phyloP scores from a whole-genome alignment of 2,113 vertebrate species.

The Megaceryle torquata region DNA sequence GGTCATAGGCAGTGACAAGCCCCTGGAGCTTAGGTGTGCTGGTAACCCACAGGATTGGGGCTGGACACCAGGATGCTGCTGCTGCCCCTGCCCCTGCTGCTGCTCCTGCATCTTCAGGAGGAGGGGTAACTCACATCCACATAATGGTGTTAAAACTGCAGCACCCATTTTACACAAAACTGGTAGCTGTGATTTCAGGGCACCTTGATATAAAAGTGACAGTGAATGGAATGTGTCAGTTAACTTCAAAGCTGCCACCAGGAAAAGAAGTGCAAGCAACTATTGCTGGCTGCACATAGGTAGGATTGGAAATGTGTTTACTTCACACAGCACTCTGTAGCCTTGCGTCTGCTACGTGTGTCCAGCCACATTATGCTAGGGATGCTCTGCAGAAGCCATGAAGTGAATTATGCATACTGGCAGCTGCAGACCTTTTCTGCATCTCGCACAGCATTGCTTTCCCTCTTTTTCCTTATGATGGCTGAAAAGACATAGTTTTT shows the following conservation, averaged over 20 bases:
- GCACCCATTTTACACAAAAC: background rate
- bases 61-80: background rate
- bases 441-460: background rate
- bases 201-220: background rate
- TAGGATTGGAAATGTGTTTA: background rate
- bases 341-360: accelerated
- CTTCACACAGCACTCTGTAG: background rate
- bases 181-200: background rate
- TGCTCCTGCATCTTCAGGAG: background rate
- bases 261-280: background rate
- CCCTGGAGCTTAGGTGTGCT: accelerated
- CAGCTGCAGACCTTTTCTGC: background rate
- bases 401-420: accelerated
- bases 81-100: background rate
- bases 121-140: accelerated
- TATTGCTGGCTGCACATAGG: accelerated
- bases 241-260: background rate
- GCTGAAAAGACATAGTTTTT: background rate
- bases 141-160: background rate
- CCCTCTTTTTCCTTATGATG: background rate
- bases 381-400: background rate
- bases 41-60: accelerated
- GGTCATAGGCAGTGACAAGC: background rate
- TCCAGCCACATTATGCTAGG: accelerated
- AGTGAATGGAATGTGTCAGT: accelerated